These are phyloP conservation scores for Ectropis grisescens DNA, from an alignment of 1,140 invertebrate species.

Conservation along the genomic window DNA sequence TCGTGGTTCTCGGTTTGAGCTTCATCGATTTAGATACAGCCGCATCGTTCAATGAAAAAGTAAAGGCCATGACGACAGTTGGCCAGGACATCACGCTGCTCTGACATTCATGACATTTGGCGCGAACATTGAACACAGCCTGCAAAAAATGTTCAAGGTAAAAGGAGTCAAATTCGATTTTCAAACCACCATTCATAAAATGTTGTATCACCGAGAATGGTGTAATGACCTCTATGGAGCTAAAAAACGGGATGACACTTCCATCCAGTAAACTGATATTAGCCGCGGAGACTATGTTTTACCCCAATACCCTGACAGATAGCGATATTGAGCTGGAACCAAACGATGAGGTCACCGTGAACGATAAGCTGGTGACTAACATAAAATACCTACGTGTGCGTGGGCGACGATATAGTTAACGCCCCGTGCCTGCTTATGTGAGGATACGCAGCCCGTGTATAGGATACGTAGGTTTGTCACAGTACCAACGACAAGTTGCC, in stretches of 20 bases:
- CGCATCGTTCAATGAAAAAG: constrained; percentile 81
- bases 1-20: constrained; percentile 85
- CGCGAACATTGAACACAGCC: constrained; percentile 76
- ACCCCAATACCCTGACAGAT: constrained; percentile 84
- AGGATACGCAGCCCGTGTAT: constrained; percentile 79
- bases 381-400: constrained; percentile 83
- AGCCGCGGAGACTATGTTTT: constrained; percentile 85
- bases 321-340: constrained; percentile 78
- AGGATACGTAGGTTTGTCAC: constrained; percentile 91
- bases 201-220: constrained; percentile 74
- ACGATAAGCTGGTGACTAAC: constrained; percentile 85
- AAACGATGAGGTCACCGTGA: constrained; percentile 80
- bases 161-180: constrained; percentile 83
- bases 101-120: constrained; percentile 80
- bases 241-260: constrained; percentile 77
- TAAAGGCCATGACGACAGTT: constrained; percentile 84
- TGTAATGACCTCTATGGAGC: constrained; percentile 73
- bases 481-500: constrained; percentile 88
- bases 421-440: constrained; percentile 83
- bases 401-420: constrained; percentile 92
- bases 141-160: constrained; percentile 74
- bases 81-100: constrained; percentile 82
- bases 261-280: constrained; percentile 86
- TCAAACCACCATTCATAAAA: constrained; percentile 72
- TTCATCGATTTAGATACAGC: constrained; percentile 90